Percentiles rank a stretch among this genome's conserved stretches.
Conservation (phyloP, 2,113 vertebrate genomes). For the Sebastes fasciatus region DNA sequence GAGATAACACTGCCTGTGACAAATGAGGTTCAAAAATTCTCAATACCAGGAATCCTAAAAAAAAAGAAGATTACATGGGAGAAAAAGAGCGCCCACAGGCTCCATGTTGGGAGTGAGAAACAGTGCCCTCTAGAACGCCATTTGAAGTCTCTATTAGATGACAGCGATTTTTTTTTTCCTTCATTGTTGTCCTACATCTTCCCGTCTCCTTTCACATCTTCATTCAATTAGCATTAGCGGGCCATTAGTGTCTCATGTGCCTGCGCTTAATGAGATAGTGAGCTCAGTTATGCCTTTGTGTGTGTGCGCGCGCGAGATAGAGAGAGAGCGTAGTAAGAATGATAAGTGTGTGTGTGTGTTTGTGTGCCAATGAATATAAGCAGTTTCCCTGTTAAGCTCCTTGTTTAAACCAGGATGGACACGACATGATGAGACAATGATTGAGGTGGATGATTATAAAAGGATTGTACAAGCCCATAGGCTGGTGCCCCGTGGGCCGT, state of each 20-base stretch:
- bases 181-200: slow-evolving; percentile 47
- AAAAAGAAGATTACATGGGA: slow-evolving; percentile 8
- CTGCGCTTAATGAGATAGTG: slow-evolving; percentile 57
- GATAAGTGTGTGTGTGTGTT: neutral
- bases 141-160: slow-evolving; percentile 54
- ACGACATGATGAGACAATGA: slow-evolving; percentile 42
- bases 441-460: slow-evolving; percentile 47
- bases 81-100: slow-evolving; percentile 12
- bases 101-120: slow-evolving; percentile 34
- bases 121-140: slow-evolving; percentile 39
- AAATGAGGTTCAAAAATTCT: slow-evolving; percentile 34
- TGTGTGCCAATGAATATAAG: slow-evolving; percentile 37
- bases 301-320: neutral
- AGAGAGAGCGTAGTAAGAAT: neutral
- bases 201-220: slow-evolving; percentile 47
- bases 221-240: slow-evolving; percentile 61
- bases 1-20: slow-evolving; percentile 28
- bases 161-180: slow-evolving; percentile 5
- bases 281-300: slow-evolving; percentile 37
- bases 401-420: slow-evolving; percentile 46
- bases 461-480: slow-evolving; percentile 23
- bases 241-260: slow-evolving; percentile 50
- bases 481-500: slow-evolving; percentile 35
- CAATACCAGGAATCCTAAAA: slow-evolving; percentile 15
- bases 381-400: slow-evolving; percentile 30